Evolutionary conservation across 1,140 invertebrate species (phyloP).

Genomic region (Cheumatopsyche charites): DNA sequence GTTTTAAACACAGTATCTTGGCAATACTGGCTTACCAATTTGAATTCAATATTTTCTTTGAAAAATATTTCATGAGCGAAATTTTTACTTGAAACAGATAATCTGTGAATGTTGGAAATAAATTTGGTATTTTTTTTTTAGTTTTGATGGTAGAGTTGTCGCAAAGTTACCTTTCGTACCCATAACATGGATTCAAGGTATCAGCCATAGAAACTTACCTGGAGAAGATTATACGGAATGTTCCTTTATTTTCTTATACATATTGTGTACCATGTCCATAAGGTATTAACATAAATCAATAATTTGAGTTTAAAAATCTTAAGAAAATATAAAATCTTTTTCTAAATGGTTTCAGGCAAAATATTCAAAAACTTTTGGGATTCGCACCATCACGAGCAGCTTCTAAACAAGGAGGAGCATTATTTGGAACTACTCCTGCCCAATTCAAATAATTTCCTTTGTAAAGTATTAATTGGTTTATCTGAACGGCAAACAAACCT

Average conservation of each 20-base stretch:
- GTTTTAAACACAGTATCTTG: constrained; percentile 51
- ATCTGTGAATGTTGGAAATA: constrained; percentile 3
- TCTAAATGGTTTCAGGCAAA: constrained; percentile 73
- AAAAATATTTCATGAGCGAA: too few species aligned
- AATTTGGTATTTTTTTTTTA: constrained; percentile 57
- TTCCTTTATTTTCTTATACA: constrained; percentile 99
- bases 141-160: constrained; percentile 98
- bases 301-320: background rate
- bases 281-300: constrained; percentile 66
- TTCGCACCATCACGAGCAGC: constrained; percentile 96
- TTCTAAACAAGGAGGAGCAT: constrained; percentile 88
- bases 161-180: constrained; percentile 96
- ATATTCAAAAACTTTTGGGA: constrained; percentile 97
- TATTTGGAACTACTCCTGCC: constrained; percentile 77
- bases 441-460: constrained; percentile 72
- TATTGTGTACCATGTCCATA: constrained; percentile 99
- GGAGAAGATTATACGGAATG: constrained; percentile 99
- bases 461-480: too few species aligned
- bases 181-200: constrained; percentile 94
- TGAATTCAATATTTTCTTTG: too few species aligned
- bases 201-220: constrained; percentile 94
- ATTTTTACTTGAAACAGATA: too few species aligned
- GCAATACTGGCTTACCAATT: too few species aligned
- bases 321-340: background rate
- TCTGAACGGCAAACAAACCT: too few species aligned